Percentiles rank a stretch among this genome's conserved stretches.
phyloP scores from a whole-genome alignment of 2,797 vertebrate species.

The Muscicapa comitata region DNA sequence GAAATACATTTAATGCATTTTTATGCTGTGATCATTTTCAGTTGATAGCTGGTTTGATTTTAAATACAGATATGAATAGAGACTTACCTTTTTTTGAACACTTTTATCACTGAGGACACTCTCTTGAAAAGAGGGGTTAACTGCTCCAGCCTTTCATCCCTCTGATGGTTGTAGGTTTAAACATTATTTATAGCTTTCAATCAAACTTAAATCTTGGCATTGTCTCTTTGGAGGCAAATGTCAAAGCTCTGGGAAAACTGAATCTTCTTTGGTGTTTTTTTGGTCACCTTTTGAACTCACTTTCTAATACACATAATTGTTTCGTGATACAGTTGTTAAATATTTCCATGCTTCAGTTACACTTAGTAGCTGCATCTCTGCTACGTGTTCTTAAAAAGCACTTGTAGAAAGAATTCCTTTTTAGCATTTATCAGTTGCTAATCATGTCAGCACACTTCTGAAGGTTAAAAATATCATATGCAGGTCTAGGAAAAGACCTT shows the following conservation, averaged over 20 bases:
- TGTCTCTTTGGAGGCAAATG: background rate
- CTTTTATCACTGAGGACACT: background rate
- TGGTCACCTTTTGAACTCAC: background rate
- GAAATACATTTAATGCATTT: background rate
- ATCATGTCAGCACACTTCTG: fast-evolving
- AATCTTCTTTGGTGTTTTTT: background rate
- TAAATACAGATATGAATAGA: background rate
- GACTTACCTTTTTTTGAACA: background rate
- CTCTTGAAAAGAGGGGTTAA: background rate
- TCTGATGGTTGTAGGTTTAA: background rate
- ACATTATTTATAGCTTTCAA: background rate
- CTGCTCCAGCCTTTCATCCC: background rate
- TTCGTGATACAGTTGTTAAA: background rate
- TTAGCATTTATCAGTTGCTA: background rate
- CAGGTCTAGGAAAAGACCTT: background rate
- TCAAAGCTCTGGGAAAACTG: background rate
- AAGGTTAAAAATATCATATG: background rate
- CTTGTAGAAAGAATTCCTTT: background rate
- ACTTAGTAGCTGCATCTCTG: background rate
- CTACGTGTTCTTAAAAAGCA: background rate
- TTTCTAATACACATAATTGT: background rate
- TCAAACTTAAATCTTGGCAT: background rate
- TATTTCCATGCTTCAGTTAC: background rate
- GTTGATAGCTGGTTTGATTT: background rate
- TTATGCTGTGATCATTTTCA: background rate